These are phyloP conservation scores for Chionoecetes opilio DNA, from an alignment of 1,140 invertebrate species.

Conservation along the genomic window DNA sequence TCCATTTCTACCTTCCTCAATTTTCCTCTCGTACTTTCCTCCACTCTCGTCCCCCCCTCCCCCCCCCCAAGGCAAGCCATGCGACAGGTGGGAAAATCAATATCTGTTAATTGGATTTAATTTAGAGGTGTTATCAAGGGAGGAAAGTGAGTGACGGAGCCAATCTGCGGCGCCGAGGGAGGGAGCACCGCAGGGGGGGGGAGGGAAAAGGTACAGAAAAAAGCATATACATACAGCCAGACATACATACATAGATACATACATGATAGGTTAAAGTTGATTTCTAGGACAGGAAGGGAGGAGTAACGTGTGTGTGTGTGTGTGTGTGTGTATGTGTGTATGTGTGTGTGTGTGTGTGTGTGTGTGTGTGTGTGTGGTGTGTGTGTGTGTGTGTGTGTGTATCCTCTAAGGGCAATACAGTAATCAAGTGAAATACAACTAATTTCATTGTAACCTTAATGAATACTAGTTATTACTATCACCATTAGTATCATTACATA, in stretches of 20 bases:
- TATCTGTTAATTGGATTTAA: constrained; percentile 74
- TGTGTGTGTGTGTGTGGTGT: no score
- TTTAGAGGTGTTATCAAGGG: constrained; percentile 65
- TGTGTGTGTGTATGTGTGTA: not conserved
- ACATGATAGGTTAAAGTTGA: no score
- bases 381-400: no score
- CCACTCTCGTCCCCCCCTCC: no score
- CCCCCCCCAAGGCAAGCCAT: not conserved
- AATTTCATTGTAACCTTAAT: no score
- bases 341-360: constrained; percentile 12
- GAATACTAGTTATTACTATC: no score
- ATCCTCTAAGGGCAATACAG: no score
- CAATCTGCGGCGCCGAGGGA: constrained; percentile 30
- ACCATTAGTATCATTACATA: no score
- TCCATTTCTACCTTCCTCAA: no score
- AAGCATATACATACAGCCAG: not conserved
- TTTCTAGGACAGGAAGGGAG: not conserved
- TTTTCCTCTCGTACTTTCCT: not conserved
- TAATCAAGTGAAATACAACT: no score
- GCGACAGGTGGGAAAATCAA: constrained; percentile 42
- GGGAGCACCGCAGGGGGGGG: not conserved
- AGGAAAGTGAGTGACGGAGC: constrained; percentile 62
- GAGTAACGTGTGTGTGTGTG: not conserved
- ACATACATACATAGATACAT: not conserved
- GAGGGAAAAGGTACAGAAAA: not conserved